phyloP scores from a whole-genome alignment of 2,888 invertebrate species.

The Morpho helenor region DNA sequence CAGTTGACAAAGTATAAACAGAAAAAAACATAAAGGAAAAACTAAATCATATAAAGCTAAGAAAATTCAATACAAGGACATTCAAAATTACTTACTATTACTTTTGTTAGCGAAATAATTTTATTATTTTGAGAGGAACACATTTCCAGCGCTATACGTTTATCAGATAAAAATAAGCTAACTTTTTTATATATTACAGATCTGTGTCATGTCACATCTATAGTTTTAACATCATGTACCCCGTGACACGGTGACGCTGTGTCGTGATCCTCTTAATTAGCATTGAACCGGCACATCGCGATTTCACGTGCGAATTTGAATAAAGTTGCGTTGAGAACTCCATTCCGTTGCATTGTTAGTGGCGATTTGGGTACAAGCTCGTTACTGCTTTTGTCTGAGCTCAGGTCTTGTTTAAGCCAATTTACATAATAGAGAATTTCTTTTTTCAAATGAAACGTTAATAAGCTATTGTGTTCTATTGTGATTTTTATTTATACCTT shows the following conservation, averaged over 20 bases:
- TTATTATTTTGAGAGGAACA: no score
- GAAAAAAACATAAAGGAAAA: no score
- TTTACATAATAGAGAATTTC: slow-evolving; percentile 8
- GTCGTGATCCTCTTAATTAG: slow-evolving; percentile 67
- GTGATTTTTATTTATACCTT: not conserved
- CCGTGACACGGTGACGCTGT: slow-evolving; percentile 42
- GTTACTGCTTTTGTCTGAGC: slow-evolving; percentile 20
- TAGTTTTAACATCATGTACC: slow-evolving; percentile 12
- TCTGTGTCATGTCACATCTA: slow-evolving; percentile 14
- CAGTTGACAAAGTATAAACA: no score
- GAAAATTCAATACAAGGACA: no score
- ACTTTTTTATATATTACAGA: no score
- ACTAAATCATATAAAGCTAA: no score
- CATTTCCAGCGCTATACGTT: no score
- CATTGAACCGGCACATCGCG: slow-evolving; percentile 41
- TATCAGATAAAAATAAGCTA: no score
- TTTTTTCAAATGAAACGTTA: slow-evolving; percentile 3
- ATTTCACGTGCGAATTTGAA: slow-evolving; percentile 43
- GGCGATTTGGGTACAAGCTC: slow-evolving; percentile 21
- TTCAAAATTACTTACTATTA: no score
- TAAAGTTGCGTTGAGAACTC: slow-evolving; percentile 32
- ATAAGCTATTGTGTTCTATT: slow-evolving; percentile 1
- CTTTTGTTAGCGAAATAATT: no score
- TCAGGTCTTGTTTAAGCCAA: slow-evolving; percentile 6
- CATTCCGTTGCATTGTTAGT: slow-evolving; percentile 27